Base-by-base conservation (phyloP, 2,113 vertebrate genomes). In the Capreolus pygargus region DNA sequence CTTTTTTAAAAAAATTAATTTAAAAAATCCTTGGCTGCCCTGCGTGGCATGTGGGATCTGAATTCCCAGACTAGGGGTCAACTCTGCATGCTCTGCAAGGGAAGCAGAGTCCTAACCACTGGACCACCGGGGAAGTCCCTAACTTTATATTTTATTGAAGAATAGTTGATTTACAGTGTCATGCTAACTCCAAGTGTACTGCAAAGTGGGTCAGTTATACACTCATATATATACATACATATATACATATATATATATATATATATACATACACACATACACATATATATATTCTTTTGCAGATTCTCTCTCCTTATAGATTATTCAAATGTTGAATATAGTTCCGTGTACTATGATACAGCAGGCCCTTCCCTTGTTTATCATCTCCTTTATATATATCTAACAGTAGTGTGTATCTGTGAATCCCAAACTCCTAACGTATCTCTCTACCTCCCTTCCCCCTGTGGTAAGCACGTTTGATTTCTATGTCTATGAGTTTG, bases 241-340 rank as follows among this genome's bases (percentile, higher is more conserved):
- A n/a, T n/a, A n/a, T 1, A 12, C 5, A 28, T 0, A 33, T 7
- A 33, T 7, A 64, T 30, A 60, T 1, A 60, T 2, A 28, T 5
- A 60, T 0, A 64, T 1, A 64, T 7, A 64, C 15, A 16, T 6
- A 33, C 2, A 61, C 13, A 61, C 1, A 28, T 4, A 58, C 0
- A 60, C 0, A 61, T 4, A n/a, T 17, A n/a, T 78, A 47, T 17
- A 47, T 33, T 79, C 2, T 50, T 50, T 30, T 79, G 45, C 76
- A 50, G 76, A 33, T 33, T 50, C 45, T 79, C 9, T 79, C 28
- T 15, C 47, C 9, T 33, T 79, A 47, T 11, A 50, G 76, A 8
- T 50, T 50, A 19, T 79, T 33, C 45, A 79, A 50, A 79, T 33
- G 45, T 33, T 50, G 76, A 79, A 17, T 79, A 79, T 3, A 79